Conservation (phyloP, 2,888 invertebrate genomes). For the Meganola albula region DNA sequence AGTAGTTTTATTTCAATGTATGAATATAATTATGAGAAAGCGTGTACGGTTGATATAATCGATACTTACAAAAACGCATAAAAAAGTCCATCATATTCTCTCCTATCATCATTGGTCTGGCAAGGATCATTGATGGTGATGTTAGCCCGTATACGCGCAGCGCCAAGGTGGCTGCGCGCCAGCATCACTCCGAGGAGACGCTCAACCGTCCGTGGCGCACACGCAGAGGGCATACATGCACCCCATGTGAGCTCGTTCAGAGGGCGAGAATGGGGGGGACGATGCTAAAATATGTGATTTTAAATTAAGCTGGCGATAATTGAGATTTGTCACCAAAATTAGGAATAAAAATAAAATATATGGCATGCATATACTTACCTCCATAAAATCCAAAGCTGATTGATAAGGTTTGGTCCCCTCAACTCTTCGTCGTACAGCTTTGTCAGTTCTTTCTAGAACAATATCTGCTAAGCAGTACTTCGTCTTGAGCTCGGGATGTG, state of each 20-base stretch:
- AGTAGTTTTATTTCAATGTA: no score
- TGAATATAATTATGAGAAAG: no score
- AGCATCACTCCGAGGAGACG: conserved; percentile 47
- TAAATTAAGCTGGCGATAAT: not conserved
- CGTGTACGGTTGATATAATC: no score
- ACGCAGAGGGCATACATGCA: conserved; percentile 71
- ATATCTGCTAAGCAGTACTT: conserved; percentile 75
- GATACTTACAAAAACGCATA: conserved; percentile 54
- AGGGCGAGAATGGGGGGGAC: conserved; percentile 44
- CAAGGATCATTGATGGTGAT: conserved; percentile 49
- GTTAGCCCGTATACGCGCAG: conserved; percentile 49
- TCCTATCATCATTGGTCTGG: conserved; percentile 39
- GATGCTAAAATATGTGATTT: conserved; percentile 31
- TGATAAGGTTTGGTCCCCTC: conserved; percentile 51
- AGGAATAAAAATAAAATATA: not conserved
- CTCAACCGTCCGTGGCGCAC: conserved; percentile 50
- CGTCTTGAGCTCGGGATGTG: conserved; percentile 46
- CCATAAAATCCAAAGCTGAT: conserved; percentile 62
- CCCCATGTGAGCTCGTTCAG: conserved; percentile 73
- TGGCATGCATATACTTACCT: conserved; percentile 44
- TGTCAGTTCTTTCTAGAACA: conserved; percentile 49
- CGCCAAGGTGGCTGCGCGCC: conserved; percentile 56
- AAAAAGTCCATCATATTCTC: conserved; percentile 42
- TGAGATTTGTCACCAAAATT: not conserved
- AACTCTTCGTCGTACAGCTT: conserved; percentile 32